Percentiles rank a stretch among this genome's conserved stretches.
These are phyloP conservation scores for Syrista parreyssii DNA, from an alignment of 2,888 invertebrate genomes.

Conservation along the genomic window DNA sequence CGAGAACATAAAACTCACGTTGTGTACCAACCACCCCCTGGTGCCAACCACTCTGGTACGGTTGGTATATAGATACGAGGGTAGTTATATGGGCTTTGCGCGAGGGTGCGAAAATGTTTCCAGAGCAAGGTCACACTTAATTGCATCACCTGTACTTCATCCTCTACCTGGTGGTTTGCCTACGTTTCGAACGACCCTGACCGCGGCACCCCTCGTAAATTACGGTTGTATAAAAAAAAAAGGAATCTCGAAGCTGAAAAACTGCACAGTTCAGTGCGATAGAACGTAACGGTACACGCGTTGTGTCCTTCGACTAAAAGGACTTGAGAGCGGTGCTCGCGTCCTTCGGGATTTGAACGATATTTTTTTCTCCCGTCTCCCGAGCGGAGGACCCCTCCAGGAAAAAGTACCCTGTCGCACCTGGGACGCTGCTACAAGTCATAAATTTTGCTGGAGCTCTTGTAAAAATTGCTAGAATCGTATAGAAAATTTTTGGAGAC, in stretches of 20 bases:
- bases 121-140: slow-evolving; percentile 58
- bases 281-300: slow-evolving; percentile 47
- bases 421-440: neutral
- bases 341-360: slow-evolving; percentile 30
- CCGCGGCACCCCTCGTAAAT: slow-evolving; percentile 47
- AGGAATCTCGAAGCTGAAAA: slow-evolving; percentile 39
- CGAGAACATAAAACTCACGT: neutral
- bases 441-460: neutral
- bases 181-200: slow-evolving; percentile 38
- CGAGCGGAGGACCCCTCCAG: neutral
- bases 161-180: slow-evolving; percentile 33
- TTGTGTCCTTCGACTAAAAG: neutral
- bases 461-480: neutral
- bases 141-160: slow-evolving; percentile 59
- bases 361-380: neutral
- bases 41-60: neutral
- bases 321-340: slow-evolving; percentile 6
- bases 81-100: slow-evolving; percentile 9
- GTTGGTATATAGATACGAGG: neutral
- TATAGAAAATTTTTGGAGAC: neutral
- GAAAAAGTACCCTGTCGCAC: neutral
- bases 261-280: slow-evolving; percentile 45
- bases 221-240: slow-evolving; percentile 41
- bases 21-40: neutral
- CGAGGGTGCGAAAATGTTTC: slow-evolving; percentile 54